phyloP scores from a whole-genome alignment of 2,797 vertebrate species.

The Phoxinus dragarum region DNA sequence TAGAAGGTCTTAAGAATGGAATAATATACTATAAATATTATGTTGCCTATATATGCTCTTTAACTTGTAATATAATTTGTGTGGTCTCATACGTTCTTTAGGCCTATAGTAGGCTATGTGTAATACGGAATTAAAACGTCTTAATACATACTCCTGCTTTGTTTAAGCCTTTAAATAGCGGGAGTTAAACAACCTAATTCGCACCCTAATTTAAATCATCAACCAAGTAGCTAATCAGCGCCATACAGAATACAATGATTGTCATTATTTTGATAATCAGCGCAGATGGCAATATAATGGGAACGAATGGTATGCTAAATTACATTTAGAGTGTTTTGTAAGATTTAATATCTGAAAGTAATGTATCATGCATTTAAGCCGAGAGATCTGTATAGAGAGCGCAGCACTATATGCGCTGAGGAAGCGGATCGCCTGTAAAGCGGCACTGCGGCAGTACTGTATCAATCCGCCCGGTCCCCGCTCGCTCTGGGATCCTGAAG shows the following conservation, averaged over 20 bases:
- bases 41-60: background rate
- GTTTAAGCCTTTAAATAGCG: background rate
- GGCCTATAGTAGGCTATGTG: background rate
- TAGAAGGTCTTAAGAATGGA: background rate
- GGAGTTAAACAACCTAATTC: background rate
- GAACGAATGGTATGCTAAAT: background rate
- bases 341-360: background rate
- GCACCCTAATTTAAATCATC: background rate
- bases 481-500: slow-evolving; percentile 81
- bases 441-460: slow-evolving; percentile 85
- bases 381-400: slow-evolving; percentile 40
- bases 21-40: background rate
- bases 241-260: background rate
- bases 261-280: slow-evolving; percentile 2
- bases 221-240: background rate
- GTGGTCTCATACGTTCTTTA: background rate
- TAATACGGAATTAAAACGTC: background rate
- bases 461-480: slow-evolving; percentile 82
- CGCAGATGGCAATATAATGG: background rate
- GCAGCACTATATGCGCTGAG: slow-evolving; percentile 81
- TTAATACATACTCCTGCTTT: background rate
- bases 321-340: background rate
- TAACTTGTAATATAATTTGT: background rate
- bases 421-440: slow-evolving; percentile 82
- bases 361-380: background rate